Percentiles rank a stretch among this genome's conserved stretches.
Conservation (phyloP, 2,888 invertebrate genomes). For the Rhyacophila evoluta region DNA sequence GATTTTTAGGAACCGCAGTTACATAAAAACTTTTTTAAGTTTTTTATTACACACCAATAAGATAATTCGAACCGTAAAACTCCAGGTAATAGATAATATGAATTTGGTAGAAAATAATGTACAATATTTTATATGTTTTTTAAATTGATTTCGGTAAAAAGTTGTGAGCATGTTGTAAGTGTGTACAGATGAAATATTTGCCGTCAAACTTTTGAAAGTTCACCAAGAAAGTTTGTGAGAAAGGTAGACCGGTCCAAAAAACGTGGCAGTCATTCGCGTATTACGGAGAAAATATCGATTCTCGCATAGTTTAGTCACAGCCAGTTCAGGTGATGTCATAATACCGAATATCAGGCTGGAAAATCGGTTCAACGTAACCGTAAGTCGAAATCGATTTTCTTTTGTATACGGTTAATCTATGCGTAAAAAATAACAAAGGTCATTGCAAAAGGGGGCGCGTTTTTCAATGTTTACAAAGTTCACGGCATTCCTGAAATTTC, state of each 20-base stretch:
- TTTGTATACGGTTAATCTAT: conserved; percentile 1
- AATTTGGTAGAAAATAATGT: too few species aligned
- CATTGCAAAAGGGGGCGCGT: background rate
- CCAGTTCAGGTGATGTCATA: conserved; percentile 50
- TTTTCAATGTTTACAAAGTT: conserved; percentile 6
- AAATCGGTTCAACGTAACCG: conserved; percentile 34
- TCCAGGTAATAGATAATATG: too few species aligned
- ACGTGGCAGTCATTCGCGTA: conserved; percentile 13
- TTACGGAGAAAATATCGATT: conserved; percentile 53
- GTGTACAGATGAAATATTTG: too few species aligned
- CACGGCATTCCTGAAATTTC: background rate
- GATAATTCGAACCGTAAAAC: background rate
- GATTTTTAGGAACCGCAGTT: conserved; percentile 8
- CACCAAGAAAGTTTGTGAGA: conserved; percentile 15
- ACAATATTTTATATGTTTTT: too few species aligned
- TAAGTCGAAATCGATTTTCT: conserved; percentile 30
- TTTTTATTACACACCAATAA: background rate
- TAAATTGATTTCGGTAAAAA: too few species aligned
- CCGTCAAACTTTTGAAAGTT: background rate
- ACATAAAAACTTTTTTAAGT: background rate
- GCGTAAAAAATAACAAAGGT: conserved; percentile 15
- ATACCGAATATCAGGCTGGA: conserved; percentile 42
- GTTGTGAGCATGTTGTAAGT: too few species aligned
- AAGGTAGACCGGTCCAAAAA: conserved; percentile 11
- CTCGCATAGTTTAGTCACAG: conserved; percentile 45